Conservation (phyloP, 2,888 invertebrate species). For the Dicyrtomina minuta region DNA sequence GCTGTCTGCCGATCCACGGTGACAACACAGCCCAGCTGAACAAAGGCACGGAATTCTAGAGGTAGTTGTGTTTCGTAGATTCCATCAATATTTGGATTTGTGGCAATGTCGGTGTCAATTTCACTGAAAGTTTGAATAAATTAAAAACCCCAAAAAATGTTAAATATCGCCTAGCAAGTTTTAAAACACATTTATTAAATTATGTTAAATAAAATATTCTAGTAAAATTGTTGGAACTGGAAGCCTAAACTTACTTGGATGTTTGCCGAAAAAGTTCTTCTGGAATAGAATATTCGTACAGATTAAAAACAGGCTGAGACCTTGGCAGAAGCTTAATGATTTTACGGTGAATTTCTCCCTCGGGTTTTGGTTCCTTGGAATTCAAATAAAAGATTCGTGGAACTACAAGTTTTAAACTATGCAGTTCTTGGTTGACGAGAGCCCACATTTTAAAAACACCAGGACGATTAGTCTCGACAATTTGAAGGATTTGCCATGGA, state of each 20-base stretch:
- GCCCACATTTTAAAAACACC: constrained; percentile 90
- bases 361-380: constrained; percentile 67
- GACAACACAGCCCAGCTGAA: constrained; percentile 85
- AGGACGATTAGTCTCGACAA: constrained; percentile 74
- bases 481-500: constrained; percentile 84
- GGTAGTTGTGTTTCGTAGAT: constrained; percentile 97
- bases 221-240: no score
- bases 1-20: constrained; percentile 67
- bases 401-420: constrained; percentile 67
- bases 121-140: constrained; percentile 61
- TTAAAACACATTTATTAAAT: neutral
- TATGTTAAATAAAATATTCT: constrained; percentile 2
- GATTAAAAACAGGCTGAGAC: constrained; percentile 74
- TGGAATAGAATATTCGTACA: constrained; percentile 88
- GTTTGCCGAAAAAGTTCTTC: constrained; percentile 78
- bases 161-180: no score
- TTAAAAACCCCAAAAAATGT: constrained; percentile 6
- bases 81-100: constrained; percentile 87
- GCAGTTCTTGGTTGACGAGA: constrained; percentile 77
- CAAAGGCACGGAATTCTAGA: constrained; percentile 79
- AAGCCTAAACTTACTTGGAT: constrained; percentile 65
- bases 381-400: constrained; percentile 95
- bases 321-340: constrained; percentile 83
- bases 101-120: constrained; percentile 74
- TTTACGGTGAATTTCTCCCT: constrained; percentile 67